Conservation (phyloP, 2,113 vertebrate species). For the Numenius arquata region DNA sequence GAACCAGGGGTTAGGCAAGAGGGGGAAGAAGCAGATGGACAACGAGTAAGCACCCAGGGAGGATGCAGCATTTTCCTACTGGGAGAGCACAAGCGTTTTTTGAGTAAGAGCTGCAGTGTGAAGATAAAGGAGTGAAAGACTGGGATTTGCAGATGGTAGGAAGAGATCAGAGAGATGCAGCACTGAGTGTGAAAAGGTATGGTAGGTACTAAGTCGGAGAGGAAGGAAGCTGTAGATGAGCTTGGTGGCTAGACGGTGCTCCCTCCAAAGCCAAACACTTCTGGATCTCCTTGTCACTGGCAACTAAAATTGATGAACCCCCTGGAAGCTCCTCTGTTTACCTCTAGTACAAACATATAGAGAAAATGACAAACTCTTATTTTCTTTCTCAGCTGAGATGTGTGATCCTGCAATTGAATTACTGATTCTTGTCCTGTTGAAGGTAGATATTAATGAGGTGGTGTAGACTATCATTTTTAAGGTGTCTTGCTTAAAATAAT, state of each 20-base stretch:
- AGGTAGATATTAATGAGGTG: not conserved
- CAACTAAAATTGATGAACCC: not conserved
- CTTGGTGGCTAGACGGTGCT: not conserved
- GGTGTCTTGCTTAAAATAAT: not conserved
- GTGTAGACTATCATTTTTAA: not conserved
- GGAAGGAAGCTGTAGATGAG: not conserved
- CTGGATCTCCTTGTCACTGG: not conserved
- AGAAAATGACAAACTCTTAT: not conserved
- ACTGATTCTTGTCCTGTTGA: not conserved
- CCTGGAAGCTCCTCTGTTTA: not conserved
- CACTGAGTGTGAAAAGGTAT: not conserved
- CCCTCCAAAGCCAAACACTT: not conserved
- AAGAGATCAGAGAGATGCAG: not conserved
- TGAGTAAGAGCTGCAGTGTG: not conserved
- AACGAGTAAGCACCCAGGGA: not conserved
- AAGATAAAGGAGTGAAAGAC: not conserved
- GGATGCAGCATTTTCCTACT: not conserved
- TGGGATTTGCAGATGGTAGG: not conserved
- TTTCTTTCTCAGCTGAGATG: not conserved
- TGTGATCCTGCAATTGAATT: not conserved
- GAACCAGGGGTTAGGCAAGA: not conserved
- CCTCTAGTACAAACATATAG: not conserved
- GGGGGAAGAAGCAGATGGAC: not conserved
- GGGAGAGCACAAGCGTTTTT: not conserved
- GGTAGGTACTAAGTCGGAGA: fast-evolving